Conservation (phyloP, 2,888 invertebrate species). For the Nemoura dubitans region DNA sequence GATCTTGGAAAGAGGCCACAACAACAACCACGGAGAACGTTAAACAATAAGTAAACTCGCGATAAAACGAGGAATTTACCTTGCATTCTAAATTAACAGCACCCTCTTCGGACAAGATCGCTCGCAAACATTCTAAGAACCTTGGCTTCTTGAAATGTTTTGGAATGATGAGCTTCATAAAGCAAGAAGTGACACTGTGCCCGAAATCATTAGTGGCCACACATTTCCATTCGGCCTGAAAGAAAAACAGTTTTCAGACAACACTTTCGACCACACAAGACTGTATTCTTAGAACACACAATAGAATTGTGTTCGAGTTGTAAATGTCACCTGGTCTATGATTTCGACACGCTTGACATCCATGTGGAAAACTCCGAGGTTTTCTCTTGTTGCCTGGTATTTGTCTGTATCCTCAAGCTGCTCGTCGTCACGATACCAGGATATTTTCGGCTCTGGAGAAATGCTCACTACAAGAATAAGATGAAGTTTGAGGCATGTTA, state of each 20-base stretch:
- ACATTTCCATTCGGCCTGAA: conserved; percentile 87
- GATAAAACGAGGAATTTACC: conserved; percentile 53
- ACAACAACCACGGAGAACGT: too few species aligned
- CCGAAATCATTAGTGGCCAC: conserved; percentile 90
- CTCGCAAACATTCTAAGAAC: conserved; percentile 85
- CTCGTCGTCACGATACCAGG: conserved; percentile 90
- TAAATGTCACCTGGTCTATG: conserved; percentile 81
- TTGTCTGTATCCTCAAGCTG: conserved; percentile 73
- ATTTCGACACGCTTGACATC: conserved; percentile 80
- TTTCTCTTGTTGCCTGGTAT: conserved; percentile 74
- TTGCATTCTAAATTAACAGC: conserved; percentile 93
- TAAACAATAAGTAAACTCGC: too few species aligned
- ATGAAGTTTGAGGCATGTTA: background rate
- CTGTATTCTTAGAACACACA: too few species aligned
- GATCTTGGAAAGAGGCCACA: too few species aligned
- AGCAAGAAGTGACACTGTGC: conserved; percentile 87
- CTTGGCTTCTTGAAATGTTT: conserved; percentile 88
- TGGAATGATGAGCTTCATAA: conserved; percentile 84
- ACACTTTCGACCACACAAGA: too few species aligned
- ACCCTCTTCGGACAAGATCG: conserved; percentile 86
- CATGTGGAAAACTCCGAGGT: conserved; percentile 76
- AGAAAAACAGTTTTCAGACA: conserved; percentile 30
- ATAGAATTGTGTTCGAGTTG: too few species aligned
- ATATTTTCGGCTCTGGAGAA: conserved; percentile 80
- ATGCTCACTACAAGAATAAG: conserved; percentile 71